Base-by-base conservation (phyloP, 2,797 vertebrate species). In the Pangasius mekongensis region DNA sequence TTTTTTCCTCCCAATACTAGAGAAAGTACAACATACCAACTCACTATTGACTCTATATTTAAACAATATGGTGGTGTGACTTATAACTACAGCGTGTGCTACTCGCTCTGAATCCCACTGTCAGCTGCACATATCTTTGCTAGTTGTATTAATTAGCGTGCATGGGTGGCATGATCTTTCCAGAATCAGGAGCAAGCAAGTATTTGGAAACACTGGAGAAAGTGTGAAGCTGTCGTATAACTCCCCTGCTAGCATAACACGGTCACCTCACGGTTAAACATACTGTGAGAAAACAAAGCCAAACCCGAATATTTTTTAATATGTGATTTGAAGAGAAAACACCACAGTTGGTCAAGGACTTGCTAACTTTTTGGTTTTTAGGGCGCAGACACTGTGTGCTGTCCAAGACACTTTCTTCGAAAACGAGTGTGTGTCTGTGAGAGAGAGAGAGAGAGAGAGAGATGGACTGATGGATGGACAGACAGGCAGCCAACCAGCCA, bases 381-480 rank as follows among this genome's bases (percentile, higher is more conserved):
- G 20, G 76, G 49, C 3, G 9, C 27, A 77, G 9, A 78, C 16
- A 20, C 0, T 7, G 67, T 71, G 18, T 22, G n/a, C 64, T 67
- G 6, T 36, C 16, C 18, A 30, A 36, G 66, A 18, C 30, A 36
- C 30, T 33, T 66, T 30, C 22, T 62, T 16, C 36, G 18, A 71
- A 62, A 43, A 56, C 11, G 47, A 49, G 2, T 49, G 47, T 49
- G 2, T 54, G 6, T 36, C 43, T 5, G 14, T 6, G 43, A 54
- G 56, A 83, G 24, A 80, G 82, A n/a, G 49, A 52, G 30, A 30
- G 39, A 49, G 39, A 30, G 56, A n/a, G 1, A 78, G 56, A 49
- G 83, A 87, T 33, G 83, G 86, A 86, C 1, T n/a, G 36, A 73
- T 11, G 13, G 39, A 49, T 7, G 66, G 24, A 78, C 62, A 74